Conservation (phyloP, 1,140 invertebrate species). For the Formica selysi region DNA sequence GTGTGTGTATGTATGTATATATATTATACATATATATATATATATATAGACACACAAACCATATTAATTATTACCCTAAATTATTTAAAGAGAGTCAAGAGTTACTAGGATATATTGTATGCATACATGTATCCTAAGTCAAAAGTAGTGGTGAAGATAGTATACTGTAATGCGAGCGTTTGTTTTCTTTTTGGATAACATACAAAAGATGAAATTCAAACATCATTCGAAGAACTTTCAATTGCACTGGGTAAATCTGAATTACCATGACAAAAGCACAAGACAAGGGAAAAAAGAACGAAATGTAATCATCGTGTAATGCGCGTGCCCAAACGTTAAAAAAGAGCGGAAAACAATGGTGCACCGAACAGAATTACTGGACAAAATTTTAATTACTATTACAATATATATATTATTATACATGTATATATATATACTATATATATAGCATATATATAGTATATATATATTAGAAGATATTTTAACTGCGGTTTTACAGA, state of each 20-base stretch:
- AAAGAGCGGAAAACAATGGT: slow-evolving; percentile 46
- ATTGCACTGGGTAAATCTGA: slow-evolving; percentile 32
- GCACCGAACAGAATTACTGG: slow-evolving; percentile 71
- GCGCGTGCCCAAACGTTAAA: not conserved
- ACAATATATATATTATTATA: slow-evolving; percentile 57
- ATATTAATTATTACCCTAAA: slow-evolving; percentile 67
- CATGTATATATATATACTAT: slow-evolving; percentile 61
- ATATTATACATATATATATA: no score
- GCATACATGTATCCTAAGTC: not conserved
- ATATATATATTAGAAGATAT: slow-evolving; percentile 80
- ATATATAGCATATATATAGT: slow-evolving; percentile 73
- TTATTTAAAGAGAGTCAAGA: slow-evolving; percentile 68
- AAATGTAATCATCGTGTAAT: slow-evolving; percentile 8
- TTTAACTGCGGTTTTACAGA: slow-evolving; percentile 84
- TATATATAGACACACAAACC: slow-evolving; percentile 21
- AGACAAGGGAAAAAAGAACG: not conserved
- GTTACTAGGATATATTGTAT: not conserved
- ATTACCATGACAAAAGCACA: slow-evolving; percentile 14
- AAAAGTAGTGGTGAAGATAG: not conserved
- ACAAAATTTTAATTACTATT: slow-evolving; percentile 81
- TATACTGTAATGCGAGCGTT: slow-evolving; percentile 12
- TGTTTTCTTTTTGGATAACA: slow-evolving; percentile 21
- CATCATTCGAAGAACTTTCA: not conserved
- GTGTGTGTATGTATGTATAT: no score
- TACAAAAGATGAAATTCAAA: not conserved